Evolutionary conservation across 2,797 vertebrate genomes (phyloP).

Genomic region (Octomys mimax): DNA sequence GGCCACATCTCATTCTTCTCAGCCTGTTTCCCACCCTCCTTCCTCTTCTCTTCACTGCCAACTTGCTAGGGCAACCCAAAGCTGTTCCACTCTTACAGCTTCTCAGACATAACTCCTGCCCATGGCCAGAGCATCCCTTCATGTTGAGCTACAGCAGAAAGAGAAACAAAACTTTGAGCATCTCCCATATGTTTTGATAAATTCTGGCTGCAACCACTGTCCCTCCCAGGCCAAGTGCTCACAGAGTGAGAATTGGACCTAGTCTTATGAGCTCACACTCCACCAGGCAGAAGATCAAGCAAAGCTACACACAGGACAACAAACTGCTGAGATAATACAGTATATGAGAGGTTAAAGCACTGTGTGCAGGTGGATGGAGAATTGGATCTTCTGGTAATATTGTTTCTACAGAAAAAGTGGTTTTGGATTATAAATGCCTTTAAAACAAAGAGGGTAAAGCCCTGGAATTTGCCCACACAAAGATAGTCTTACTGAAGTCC

Average conservation of each 20-base stretch:
- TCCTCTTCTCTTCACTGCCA: background rate
- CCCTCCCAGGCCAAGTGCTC: background rate
- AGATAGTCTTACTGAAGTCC: background rate
- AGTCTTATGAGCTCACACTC: background rate
- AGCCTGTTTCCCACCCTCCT: background rate
- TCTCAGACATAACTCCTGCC: background rate
- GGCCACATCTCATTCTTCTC: background rate
- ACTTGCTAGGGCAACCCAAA: background rate
- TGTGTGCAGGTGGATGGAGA: background rate
- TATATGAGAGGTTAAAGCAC: background rate
- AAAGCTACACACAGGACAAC: background rate
- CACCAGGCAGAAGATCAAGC: rapidly evolving
- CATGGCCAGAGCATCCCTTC: background rate
- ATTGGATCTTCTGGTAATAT: background rate
- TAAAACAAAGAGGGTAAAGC: background rate
- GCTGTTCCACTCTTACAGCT: background rate
- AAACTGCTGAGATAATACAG: background rate
- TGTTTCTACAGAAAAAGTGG: background rate
- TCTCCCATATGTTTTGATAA: rapidly evolving
- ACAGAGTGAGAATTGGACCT: background rate
- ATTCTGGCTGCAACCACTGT: background rate
- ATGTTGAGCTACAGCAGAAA: background rate
- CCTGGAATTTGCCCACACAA: background rate
- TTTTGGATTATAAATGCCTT: background rate
- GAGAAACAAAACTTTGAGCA: background rate